Evolutionary conservation across 2,113 vertebrate genomes (phyloP).

Genomic region (Isurus oxyrinchus): DNA sequence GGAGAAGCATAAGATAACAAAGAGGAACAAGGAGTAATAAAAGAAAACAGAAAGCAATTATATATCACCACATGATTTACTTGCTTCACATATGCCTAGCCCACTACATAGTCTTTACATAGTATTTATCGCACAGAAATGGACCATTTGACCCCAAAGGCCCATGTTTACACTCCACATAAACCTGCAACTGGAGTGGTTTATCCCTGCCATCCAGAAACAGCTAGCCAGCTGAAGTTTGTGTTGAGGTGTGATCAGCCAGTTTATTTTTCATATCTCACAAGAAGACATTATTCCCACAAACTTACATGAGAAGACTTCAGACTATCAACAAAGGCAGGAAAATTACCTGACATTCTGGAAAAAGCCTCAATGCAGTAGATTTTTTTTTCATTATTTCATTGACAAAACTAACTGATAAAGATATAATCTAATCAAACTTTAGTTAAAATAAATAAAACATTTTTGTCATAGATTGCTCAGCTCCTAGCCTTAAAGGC

Average conservation of each 20-base stretch:
- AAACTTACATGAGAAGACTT: neutral
- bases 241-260: neutral
- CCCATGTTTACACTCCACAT: neutral
- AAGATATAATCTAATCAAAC: neutral
- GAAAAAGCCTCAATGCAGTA: neutral
- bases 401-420: neutral
- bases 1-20: constrained; percentile 42
- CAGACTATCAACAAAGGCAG: neutral
- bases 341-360: neutral
- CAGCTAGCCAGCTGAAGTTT: neutral
- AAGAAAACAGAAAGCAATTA: constrained; percentile 37
- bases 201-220: neutral
- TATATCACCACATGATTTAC: neutral
- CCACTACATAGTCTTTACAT: neutral
- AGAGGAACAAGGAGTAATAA: constrained; percentile 26
- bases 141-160: neutral
- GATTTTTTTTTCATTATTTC: neutral
- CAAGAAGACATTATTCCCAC: neutral
- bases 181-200: neutral
- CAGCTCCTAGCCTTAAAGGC: neutral
- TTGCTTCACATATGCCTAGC: neutral
- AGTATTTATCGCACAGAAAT: neutral
- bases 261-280: neutral
- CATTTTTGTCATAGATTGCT: neutral
- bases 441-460: neutral